Percentiles rank a stretch among this genome's conserved stretches.
phyloP scores from a whole-genome alignment of 2,113 vertebrate species.

The Microcebus ravelobensis region DNA sequence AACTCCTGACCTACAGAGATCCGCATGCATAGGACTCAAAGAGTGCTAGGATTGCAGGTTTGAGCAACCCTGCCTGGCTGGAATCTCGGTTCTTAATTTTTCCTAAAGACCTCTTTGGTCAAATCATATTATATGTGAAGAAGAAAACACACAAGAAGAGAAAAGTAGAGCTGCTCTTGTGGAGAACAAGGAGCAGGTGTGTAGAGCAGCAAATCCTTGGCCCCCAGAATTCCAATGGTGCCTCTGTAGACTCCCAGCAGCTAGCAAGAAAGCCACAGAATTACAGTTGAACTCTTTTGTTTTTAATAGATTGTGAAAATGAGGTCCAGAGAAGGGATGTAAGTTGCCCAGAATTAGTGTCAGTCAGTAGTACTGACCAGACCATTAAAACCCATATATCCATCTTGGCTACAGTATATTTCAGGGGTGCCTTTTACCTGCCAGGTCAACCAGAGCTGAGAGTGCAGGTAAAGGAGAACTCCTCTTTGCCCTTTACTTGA shows the following conservation, averaged over 20 bases:
- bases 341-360: neutral
- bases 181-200: neutral
- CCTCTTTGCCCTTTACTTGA: neutral
- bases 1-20: too few species aligned
- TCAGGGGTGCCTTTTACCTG: neutral
- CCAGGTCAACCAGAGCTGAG: neutral
- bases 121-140: neutral
- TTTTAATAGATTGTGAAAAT: constrained; percentile 39
- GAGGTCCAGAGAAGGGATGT: neutral
- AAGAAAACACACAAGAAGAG: neutral
- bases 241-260: neutral
- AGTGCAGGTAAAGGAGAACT: neutral
- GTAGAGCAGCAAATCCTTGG: neutral
- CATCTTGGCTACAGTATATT: neutral
- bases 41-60: too few species aligned
- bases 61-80: too few species aligned
- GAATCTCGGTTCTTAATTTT: too few species aligned
- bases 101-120: neutral
- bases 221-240: neutral
- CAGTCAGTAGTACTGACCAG: neutral
- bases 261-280: neutral
- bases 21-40: too few species aligned
- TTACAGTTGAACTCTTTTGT: neutral
- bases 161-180: neutral
- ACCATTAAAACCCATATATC: neutral